Conservation (phyloP, 1,140 invertebrate species). For the Ctenoplectra terminalis region DNA sequence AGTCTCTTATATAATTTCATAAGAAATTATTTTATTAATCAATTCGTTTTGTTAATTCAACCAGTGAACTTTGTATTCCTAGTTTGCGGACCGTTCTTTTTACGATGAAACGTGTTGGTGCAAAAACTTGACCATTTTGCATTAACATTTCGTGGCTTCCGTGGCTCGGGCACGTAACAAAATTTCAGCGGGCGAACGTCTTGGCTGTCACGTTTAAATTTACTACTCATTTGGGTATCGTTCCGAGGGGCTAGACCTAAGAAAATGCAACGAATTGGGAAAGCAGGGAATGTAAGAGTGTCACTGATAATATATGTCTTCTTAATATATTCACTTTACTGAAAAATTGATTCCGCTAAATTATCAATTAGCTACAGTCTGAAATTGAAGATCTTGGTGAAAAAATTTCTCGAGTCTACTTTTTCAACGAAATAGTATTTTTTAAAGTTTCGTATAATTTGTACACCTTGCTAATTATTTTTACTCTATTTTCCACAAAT, state of each 20-base stretch:
- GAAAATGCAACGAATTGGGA: constrained; percentile 12
- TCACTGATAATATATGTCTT: neutral
- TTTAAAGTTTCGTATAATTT: no score
- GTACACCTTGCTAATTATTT: no score
- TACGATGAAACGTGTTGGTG: neutral
- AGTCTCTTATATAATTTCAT: no score
- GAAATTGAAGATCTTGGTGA: no score
- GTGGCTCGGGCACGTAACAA: neutral
- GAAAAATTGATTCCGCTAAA: neutral
- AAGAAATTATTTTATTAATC: neutral
- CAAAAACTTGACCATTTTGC: constrained; percentile 1
- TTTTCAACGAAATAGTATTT: no score
- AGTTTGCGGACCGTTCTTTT: neutral
- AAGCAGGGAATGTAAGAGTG: neutral
- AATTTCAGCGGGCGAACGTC: constrained; percentile 30
- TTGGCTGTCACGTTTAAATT: constrained; percentile 39
- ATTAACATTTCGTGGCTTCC: constrained; percentile 9
- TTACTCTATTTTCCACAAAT: no score
- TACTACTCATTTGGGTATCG: constrained; percentile 33
- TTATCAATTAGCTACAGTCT: no score
- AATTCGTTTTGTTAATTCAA: neutral
- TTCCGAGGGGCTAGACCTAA: neutral
- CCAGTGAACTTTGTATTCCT: neutral
- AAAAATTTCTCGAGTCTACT: no score
- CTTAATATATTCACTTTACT: neutral